Evolutionary conservation across 2,113 vertebrate genomes (phyloP).

Genomic region (Neomonachus schauinslandi): DNA sequence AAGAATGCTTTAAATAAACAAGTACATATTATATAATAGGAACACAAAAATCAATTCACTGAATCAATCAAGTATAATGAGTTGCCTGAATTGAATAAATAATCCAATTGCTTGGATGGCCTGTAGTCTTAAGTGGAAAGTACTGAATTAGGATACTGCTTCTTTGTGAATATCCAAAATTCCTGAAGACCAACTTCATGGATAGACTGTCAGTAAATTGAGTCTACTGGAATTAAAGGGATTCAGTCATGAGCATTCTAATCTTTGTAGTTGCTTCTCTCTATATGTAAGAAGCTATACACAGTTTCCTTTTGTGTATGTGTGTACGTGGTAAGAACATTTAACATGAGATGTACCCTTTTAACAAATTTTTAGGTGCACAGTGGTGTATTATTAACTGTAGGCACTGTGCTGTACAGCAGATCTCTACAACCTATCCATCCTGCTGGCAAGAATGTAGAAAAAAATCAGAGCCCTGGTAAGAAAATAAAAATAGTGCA

Average conservation of each 20-base stretch:
- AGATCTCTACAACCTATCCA: not conserved
- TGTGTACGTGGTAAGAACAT: not conserved
- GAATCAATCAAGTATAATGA: not conserved
- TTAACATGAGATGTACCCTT: not conserved
- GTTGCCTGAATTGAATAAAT: not conserved
- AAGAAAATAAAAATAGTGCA: not conserved
- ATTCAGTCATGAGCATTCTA: not conserved
- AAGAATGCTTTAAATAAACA: conserved; percentile 37
- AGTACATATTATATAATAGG: not conserved
- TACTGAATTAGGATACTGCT: not conserved
- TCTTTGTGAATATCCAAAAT: conserved; percentile 32
- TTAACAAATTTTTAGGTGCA: not conserved
- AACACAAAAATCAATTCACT: not conserved
- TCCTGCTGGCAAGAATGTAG: not conserved
- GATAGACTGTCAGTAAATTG: not conserved
- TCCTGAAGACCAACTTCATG: not conserved
- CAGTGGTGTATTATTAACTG: not conserved
- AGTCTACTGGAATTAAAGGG: not conserved
- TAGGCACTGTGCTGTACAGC: not conserved
- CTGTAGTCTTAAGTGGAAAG: not conserved
- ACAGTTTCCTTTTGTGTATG: not conserved
- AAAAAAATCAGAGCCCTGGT: not conserved
- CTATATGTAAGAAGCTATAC: not conserved
- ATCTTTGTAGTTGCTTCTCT: not conserved
- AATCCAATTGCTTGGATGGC: not conserved